Conservation (phyloP, 1,140 invertebrate species). For the Lasaia peninsularis region DNA sequence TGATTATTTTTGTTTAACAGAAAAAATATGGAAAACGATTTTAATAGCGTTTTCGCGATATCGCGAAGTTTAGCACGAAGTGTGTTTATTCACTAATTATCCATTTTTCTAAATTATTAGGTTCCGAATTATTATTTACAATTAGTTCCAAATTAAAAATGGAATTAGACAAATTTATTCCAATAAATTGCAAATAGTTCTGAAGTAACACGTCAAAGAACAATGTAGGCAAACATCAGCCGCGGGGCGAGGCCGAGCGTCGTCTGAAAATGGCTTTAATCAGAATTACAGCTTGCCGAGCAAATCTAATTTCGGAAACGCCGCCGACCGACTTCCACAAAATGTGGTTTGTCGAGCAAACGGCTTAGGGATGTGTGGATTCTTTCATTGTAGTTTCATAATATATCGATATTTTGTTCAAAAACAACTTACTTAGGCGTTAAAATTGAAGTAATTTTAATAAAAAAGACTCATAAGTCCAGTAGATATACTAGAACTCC, state of each 20-base stretch:
- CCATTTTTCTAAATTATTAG: no score
- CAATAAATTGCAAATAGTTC: constrained; percentile 10
- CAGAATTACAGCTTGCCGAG: constrained; percentile 54
- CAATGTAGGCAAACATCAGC: constrained; percentile 9
- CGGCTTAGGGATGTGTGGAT: constrained; percentile 29
- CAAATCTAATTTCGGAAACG: constrained; percentile 62
- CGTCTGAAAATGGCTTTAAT: constrained; percentile 38
- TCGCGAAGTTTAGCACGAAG: no score
- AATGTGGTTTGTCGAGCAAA: constrained; percentile 53
- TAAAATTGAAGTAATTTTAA: no score
- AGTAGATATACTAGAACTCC: no score
- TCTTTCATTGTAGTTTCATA: neutral
- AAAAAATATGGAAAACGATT: no score
- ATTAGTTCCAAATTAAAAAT: neutral
- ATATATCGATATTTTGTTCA: neutral
- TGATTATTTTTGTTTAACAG: no score
- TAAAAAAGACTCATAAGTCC: no score
- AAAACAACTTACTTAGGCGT: neutral
- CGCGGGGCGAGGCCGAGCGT: constrained; percentile 4
- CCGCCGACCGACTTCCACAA: constrained; percentile 44
- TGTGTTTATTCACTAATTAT: no score
- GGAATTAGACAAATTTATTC: constrained; percentile 6
- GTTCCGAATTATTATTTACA: no score
- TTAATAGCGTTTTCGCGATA: no score
- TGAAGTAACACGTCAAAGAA: constrained; percentile 9